These are phyloP conservation scores for Hymenochirus boettgeri DNA, from an alignment of 2,113 vertebrate genomes.

Conservation along the genomic window DNA sequence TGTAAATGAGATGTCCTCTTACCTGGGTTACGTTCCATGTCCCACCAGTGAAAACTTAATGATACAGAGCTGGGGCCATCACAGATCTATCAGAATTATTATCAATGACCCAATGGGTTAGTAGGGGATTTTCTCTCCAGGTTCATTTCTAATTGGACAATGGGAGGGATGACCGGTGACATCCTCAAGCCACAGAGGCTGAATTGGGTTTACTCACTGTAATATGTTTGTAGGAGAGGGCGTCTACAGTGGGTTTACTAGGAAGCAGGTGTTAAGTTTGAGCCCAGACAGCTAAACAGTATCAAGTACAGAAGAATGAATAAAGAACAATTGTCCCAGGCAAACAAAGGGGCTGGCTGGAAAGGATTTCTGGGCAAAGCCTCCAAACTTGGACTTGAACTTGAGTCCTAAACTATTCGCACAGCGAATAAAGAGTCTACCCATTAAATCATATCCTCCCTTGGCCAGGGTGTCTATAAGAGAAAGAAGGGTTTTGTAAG, in stretches of 20 bases:
- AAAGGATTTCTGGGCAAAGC: constrained; percentile 56
- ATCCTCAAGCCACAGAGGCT: background rate
- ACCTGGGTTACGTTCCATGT: constrained; percentile 3
- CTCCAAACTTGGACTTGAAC: constrained; percentile 70
- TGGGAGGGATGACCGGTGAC: background rate
- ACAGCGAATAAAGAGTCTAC: constrained; percentile 14
- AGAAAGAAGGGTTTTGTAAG: constrained; percentile 12
- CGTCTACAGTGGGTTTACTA: constrained; percentile 57
- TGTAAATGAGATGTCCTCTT: no score
- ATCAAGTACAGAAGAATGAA: constrained; percentile 58
- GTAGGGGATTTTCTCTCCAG: no score
- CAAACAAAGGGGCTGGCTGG: constrained; percentile 65
- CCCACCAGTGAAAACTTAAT: background rate
- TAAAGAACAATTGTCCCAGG: constrained; percentile 62
- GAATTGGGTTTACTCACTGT: constrained; percentile 37
- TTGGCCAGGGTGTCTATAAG: constrained; percentile 30
- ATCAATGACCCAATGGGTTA: no score
- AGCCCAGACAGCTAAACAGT: constrained; percentile 59
- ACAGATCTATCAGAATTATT: background rate
- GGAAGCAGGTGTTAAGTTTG: constrained; percentile 56
- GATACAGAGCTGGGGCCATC: background rate
- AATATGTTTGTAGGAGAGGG: constrained; percentile 54
- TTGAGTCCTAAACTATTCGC: constrained; percentile 59
- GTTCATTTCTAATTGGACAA: background rate
- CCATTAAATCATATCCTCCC: constrained; percentile 34